These are phyloP conservation scores for Equus quagga DNA, from an alignment of 2,113 vertebrate species.

Conservation along the genomic window DNA sequence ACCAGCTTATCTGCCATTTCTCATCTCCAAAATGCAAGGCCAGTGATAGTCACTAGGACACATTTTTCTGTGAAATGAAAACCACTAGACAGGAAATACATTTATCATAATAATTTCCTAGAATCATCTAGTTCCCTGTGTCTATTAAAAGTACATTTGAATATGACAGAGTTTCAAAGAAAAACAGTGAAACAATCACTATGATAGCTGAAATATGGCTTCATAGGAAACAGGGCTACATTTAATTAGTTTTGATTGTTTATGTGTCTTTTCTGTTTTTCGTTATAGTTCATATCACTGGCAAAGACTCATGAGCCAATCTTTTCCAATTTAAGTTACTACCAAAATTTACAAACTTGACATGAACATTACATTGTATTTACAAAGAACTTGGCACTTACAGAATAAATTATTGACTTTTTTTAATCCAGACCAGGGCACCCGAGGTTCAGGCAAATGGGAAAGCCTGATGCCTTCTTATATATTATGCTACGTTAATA, in stretches of 20 bases:
- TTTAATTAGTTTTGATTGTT: conserved; percentile 72
- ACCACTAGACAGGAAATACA: conserved; percentile 69
- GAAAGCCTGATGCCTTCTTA: conserved; percentile 83
- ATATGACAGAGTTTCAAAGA: conserved; percentile 71
- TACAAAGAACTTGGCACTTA: conserved; percentile 97
- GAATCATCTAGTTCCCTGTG: conserved; percentile 56
- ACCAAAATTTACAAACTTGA: conserved; percentile 87
- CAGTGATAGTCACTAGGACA: conserved; percentile 48
- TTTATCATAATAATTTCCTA: conserved; percentile 62
- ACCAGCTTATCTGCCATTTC: conserved; percentile 60
- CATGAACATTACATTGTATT: conserved; percentile 88
- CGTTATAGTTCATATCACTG: conserved; percentile 81
- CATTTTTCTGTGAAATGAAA: conserved; percentile 66
- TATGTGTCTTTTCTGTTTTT: conserved; percentile 66
- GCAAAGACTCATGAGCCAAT: conserved; percentile 77
- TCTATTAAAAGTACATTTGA: conserved; percentile 62
- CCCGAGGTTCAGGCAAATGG: conserved; percentile 83
- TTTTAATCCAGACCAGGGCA: conserved; percentile 81
- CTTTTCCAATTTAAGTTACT: conserved; percentile 83
- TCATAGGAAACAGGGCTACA: conserved; percentile 83
- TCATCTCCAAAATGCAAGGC: conserved; percentile 71
- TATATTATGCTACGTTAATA: conserved; percentile 88
- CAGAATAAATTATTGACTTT: conserved; percentile 92
- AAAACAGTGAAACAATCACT: conserved; percentile 72
- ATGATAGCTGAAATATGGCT: conserved; percentile 84